Evolutionary conservation across 1,140 invertebrate genomes (phyloP), one percentile per base, ranked within the genome.

Genomic region (Drosophila nikananu): DNA sequence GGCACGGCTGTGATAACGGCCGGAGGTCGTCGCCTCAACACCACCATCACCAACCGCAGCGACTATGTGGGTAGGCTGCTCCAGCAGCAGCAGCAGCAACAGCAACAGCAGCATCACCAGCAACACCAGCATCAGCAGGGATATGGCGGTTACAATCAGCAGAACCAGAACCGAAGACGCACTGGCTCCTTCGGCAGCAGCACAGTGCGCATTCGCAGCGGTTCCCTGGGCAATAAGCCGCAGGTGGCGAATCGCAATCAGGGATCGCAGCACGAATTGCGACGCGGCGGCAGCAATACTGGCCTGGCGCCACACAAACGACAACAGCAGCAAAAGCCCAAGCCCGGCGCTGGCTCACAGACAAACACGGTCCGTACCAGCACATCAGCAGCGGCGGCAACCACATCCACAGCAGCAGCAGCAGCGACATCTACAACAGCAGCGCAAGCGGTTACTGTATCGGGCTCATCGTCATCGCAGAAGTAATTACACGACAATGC

Each of bases 161-260:
- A 73, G 44, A 52, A 51, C 25, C 64, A 91, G 58, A 93, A 93
- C 68, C 77, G 92, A 19, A 66, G 91, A 27, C 87, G 92, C 68
- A 93, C 92, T 39, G 92, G 92, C 57, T 89, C 86, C n/a, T 92
- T 92, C 72, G 91, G 92, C 30, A 91, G 91, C 83, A 93, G 92
- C 77, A 94, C 93, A 30, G 94, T 94, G 32, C 92, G 94, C 64
- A 89, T 91, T 39, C 93, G 90, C 61, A 93, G 92, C 49, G 92
- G 92, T 51, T 93, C 92, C 2, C 52, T 92, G 72, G 92, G 92
- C 44, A 92, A 93, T 58, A 91, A 92, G 62, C 86, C 92, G 13
- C 92, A 93, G 80, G 82, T 91, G 58, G 92, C 57, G 0, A 82
- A 91, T 77, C 87, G 86, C 54, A 86, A 90, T 75, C 87, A 90